phyloP scores from a whole-genome alignment of 2,113 vertebrate species.

The Cephalopterus ornatus region DNA sequence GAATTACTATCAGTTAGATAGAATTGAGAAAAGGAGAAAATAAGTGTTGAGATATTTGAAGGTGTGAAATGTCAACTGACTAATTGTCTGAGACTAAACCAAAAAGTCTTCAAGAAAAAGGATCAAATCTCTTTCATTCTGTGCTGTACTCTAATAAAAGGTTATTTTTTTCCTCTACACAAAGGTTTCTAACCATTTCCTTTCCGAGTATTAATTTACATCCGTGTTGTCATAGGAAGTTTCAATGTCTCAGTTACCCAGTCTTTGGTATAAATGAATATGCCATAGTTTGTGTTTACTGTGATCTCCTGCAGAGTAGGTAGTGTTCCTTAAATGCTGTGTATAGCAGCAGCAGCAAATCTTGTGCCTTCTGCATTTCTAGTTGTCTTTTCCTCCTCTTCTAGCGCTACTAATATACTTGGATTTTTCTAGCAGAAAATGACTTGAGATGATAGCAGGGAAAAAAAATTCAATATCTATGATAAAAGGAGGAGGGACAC shows the following conservation, averaged over 20 bases:
- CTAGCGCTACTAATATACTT: background rate
- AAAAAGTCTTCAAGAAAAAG: background rate
- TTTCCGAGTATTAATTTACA: background rate
- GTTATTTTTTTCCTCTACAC: background rate
- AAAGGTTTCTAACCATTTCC: background rate
- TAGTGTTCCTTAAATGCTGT: background rate
- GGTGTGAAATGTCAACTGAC: background rate
- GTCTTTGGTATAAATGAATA: background rate
- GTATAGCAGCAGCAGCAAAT: background rate
- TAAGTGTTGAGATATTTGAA: background rate
- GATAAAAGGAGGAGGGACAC: conserved; percentile 50
- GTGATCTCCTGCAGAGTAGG: background rate
- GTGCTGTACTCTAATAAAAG: background rate
- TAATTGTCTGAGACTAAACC: background rate
- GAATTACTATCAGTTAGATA: background rate
- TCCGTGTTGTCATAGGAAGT: background rate
- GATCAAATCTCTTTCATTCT: background rate
- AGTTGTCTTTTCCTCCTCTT: background rate
- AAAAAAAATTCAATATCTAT: accelerated
- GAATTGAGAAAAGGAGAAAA: background rate
- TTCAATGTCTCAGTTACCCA: background rate
- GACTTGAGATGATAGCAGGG: background rate
- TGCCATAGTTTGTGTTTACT: background rate
- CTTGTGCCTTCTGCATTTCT: background rate
- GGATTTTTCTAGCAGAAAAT: background rate